Percentiles rank a stretch among this genome's conserved stretches.
These are phyloP conservation scores for Aphidoletes aphidimyza DNA, from an alignment of 2,888 invertebrate species.

Conservation along the genomic window DNA sequence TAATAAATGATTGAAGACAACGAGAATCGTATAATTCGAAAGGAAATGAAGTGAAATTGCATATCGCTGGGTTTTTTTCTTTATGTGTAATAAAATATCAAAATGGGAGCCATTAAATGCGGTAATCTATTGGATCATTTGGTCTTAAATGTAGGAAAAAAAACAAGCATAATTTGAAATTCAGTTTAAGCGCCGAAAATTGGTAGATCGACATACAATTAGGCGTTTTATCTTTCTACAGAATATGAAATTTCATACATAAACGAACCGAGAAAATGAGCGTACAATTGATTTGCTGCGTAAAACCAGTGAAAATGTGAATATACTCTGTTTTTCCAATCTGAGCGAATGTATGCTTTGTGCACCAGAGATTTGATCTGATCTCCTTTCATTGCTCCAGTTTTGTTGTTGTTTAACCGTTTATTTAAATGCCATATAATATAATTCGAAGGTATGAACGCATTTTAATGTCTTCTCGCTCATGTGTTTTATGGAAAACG, in stretches of 20 bases:
- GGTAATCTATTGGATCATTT: neutral
- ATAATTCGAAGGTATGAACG: neutral
- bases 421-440: constrained; percentile 23
- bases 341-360: neutral
- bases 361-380: neutral
- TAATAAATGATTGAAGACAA: too few relatives aligned
- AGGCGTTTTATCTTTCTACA: neutral
- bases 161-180: neutral
- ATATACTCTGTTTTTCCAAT: too few relatives aligned
- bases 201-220: neutral
- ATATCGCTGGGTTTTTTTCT: too few relatives aligned
- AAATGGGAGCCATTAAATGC: neutral
- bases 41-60: neutral
- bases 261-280: neutral
- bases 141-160: neutral
- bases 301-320: constrained; percentile 6
- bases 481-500: constrained; percentile 32
- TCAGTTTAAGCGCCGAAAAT: neutral
- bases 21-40: too few relatives aligned
- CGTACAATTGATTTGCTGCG: neutral
- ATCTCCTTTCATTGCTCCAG: constrained; percentile 30
- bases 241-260: constrained; percentile 35
- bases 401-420: neutral
- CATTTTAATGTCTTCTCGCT: constrained; percentile 7
- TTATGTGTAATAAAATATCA: neutral